phyloP scores from a whole-genome alignment of 2,797 vertebrate species.

The Chelonia mydas region DNA sequence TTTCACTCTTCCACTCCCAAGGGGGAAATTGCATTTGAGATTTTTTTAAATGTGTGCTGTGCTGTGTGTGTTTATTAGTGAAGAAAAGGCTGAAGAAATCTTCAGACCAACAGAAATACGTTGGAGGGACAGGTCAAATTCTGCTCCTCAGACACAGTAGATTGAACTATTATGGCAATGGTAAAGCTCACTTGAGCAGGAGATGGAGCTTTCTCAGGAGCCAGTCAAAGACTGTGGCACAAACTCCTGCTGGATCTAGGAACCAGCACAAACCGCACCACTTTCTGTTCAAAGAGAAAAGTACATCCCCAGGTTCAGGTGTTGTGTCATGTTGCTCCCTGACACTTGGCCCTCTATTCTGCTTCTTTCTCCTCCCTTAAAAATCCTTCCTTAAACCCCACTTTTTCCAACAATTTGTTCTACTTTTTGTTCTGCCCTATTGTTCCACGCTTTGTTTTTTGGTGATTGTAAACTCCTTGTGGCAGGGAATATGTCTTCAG shows the following conservation, averaged over 20 bases:
- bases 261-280: background rate
- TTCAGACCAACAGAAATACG: background rate
- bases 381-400: background rate
- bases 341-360: background rate
- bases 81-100: conserved; percentile 34
- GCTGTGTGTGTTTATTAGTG: conserved; percentile 38
- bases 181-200: rapidly evolving
- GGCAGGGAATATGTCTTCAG: background rate
- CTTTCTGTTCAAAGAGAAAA: background rate
- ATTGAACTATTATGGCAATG: background rate
- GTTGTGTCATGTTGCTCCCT: background rate
- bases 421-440: background rate
- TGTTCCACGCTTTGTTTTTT: background rate
- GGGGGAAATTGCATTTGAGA: conserved; percentile 4
- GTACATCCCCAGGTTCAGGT: background rate
- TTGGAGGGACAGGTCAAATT: background rate
- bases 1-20: background rate
- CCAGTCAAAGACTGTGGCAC: background rate
- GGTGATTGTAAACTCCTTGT: background rate
- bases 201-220: background rate
- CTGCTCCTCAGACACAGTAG: background rate
- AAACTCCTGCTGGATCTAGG: rapidly evolving
- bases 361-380: background rate
- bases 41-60: background rate
- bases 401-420: background rate